Conservation (phyloP, 2,113 vertebrate genomes). For the Ia io region DNA sequence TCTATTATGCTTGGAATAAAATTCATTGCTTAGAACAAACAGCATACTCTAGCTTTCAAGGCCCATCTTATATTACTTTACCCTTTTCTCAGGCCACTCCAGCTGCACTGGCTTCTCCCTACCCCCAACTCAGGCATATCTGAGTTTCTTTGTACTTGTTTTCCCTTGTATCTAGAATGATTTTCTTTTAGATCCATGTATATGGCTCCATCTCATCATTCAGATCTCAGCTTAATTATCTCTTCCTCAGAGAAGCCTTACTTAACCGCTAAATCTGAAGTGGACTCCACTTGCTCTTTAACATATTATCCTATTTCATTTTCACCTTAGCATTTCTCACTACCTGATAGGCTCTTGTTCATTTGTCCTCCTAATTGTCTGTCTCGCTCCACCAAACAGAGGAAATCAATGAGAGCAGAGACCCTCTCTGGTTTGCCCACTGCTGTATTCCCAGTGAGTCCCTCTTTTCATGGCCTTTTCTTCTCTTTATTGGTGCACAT, state of each 20-base stretch:
- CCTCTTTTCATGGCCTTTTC: not conserved
- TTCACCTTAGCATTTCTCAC: not conserved
- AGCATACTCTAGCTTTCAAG: not conserved
- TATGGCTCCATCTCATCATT: not conserved
- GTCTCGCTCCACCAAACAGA: not conserved
- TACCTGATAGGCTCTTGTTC: not conserved
- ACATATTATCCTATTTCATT: not conserved
- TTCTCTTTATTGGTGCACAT: not conserved
- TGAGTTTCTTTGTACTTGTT: not conserved
- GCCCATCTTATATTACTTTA: not conserved
- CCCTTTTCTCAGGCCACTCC: not conserved
- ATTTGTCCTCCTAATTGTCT: not conserved
- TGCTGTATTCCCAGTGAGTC: not conserved
- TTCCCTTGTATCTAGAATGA: not conserved
- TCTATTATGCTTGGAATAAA: slow-evolving; percentile 31
- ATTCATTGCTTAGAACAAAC: slow-evolving; percentile 27
- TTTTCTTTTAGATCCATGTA: not conserved
- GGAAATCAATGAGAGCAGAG: not conserved
- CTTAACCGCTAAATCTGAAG: not conserved
- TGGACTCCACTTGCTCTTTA: not conserved
- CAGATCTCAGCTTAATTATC: not conserved
- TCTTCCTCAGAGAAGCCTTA: not conserved
- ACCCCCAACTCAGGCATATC: not conserved
- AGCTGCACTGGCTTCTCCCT: not conserved
- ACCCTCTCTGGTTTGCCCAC: not conserved